Percentiles rank a stretch among this genome's conserved stretches.
phyloP scores from a whole-genome alignment of 2,888 invertebrate genomes.

The Poecilobothrus nobilitatus region DNA sequence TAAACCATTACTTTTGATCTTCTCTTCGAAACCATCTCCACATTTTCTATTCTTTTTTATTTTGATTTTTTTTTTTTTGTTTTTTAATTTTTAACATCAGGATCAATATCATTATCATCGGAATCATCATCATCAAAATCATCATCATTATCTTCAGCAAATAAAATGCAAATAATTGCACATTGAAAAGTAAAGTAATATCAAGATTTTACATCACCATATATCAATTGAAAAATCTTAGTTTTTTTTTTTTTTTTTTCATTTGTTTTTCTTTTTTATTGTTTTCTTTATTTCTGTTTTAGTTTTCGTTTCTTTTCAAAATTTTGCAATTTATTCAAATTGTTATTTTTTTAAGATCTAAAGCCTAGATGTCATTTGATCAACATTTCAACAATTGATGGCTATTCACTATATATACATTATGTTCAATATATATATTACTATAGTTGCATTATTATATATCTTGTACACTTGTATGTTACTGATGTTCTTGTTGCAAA shows the following conservation, averaged over 20 bases:
- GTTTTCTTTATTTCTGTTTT: too few species aligned
- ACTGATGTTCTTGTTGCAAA: too few species aligned
- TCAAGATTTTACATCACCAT: constrained; percentile 16
- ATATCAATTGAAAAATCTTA: background rate
- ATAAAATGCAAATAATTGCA: constrained; percentile 34
- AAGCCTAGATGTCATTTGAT: background rate
- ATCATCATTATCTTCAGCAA: constrained; percentile 18
- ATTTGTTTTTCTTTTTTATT: background rate
- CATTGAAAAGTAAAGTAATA: constrained; percentile 20
- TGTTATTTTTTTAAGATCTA: background rate
- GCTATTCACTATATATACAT: too few species aligned
- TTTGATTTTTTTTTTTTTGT: too few species aligned
- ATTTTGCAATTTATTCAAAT: background rate
- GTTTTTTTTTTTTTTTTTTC: background rate
- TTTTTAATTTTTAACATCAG: background rate
- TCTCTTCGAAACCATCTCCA: too few species aligned
- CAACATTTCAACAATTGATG: constrained; percentile 2
- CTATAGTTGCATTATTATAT: too few species aligned
- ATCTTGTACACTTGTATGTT: too few species aligned
- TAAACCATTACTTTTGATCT: too few species aligned
- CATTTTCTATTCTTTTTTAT: too few species aligned
- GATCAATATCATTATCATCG: background rate
- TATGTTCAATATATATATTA: too few species aligned
- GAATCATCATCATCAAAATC: background rate
- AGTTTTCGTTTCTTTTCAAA: too few species aligned